These are phyloP conservation scores for Eupithecia subfuscata DNA, from an alignment of 2,888 invertebrate species.

Conservation along the genomic window DNA sequence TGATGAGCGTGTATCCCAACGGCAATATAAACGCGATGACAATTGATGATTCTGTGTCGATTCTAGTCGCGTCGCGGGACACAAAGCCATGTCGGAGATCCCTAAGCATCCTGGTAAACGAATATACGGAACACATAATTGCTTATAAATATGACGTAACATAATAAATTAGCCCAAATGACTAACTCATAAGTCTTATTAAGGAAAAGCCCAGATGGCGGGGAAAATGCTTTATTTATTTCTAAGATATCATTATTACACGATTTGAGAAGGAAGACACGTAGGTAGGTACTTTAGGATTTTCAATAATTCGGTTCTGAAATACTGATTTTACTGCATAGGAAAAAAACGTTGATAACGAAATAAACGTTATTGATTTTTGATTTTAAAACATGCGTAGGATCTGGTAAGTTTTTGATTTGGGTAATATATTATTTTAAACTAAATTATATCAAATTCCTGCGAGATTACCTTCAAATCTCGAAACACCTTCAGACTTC, in stretches of 20 bases:
- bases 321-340: neutral
- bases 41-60: no score
- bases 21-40: neutral
- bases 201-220: slow-evolving; percentile 54
- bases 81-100: neutral
- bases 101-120: slow-evolving; percentile 6
- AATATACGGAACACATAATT: slow-evolving; percentile 23
- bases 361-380: no score
- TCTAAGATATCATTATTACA: neutral
- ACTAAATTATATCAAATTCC: no score
- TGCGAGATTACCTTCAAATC: no score
- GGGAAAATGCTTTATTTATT: slow-evolving; percentile 46
- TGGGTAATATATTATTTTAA: no score
- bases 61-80: neutral
- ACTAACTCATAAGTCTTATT: slow-evolving; percentile 52
- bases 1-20: neutral
- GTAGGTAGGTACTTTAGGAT: neutral
- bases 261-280: neutral
- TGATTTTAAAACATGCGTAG: no score
- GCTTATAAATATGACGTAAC: slow-evolving; percentile 53
- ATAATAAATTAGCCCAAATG: slow-evolving; percentile 47
- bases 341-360: no score
- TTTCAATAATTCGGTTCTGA: neutral
- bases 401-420: no score
- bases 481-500: no score